Percentiles rank a stretch among this genome's conserved stretches.
Conservation (phyloP, 2,888 invertebrate genomes). For the Patella ulyssiponensis region DNA sequence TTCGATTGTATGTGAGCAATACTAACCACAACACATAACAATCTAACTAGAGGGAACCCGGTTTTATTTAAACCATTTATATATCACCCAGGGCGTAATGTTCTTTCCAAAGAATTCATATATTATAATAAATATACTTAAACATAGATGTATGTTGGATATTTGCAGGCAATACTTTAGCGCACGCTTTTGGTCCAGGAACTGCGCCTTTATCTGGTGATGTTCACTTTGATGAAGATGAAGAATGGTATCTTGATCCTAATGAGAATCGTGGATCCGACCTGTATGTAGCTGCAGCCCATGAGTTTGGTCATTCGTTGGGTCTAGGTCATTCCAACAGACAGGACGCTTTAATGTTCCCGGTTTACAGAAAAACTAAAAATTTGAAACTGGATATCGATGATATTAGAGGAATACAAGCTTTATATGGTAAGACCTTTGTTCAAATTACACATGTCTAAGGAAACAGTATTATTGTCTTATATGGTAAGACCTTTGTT, state of each 20-base stretch:
- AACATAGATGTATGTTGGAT: background rate
- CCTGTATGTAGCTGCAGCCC: constrained; percentile 68
- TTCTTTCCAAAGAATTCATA: too few relatives aligned
- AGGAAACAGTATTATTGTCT: too few relatives aligned
- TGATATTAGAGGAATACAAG: constrained; percentile 64
- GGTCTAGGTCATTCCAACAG: constrained; percentile 68
- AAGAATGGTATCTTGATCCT: constrained; percentile 61
- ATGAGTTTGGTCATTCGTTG: constrained; percentile 71
- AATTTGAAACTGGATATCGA: constrained; percentile 64
- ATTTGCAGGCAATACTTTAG: constrained; percentile 61
- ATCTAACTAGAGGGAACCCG: too few relatives aligned
- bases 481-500: constrained; percentile 40
- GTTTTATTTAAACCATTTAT: too few relatives aligned
- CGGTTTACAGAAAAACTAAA: constrained; percentile 64
- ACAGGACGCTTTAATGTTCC: constrained; percentile 67
- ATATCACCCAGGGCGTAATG: too few relatives aligned
- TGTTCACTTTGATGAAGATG: constrained; percentile 70
- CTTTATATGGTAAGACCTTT: constrained; percentile 61
- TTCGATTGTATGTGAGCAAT: too few relatives aligned
- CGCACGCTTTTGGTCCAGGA: constrained; percentile 71
- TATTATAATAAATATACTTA: too few relatives aligned
- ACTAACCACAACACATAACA: too few relatives aligned
- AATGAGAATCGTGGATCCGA: constrained; percentile 49
- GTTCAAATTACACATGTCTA: too few relatives aligned
- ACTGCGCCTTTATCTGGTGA: constrained; percentile 60